phyloP scores from a whole-genome alignment of 2,797 vertebrate genomes.

The Onychomys leucogaster region DNA sequence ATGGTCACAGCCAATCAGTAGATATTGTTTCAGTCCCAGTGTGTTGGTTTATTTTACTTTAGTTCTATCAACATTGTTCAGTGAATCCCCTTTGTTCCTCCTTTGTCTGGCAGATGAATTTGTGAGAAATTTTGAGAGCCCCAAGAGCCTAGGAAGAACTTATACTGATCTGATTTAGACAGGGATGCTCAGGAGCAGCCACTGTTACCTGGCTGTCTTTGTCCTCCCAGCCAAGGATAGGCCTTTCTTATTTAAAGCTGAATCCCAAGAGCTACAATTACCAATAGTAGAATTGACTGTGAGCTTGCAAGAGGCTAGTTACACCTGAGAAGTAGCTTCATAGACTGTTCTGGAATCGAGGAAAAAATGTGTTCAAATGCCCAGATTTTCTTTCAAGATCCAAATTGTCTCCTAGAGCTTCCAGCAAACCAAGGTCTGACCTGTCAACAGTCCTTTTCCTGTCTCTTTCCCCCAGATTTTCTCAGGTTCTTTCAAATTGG shows the following conservation, averaged over 20 bases:
- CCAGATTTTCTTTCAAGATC: not conserved
- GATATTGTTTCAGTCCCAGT: not conserved
- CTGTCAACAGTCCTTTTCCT: not conserved
- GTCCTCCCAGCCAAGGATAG: not conserved
- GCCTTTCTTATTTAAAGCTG: not conserved
- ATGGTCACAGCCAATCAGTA: not conserved
- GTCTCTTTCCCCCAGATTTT: not conserved
- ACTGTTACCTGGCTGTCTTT: not conserved
- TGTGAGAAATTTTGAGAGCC: not conserved
- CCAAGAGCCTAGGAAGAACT: not conserved
- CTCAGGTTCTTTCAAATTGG: not conserved
- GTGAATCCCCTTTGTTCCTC: not conserved
- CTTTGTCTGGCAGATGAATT: not conserved
- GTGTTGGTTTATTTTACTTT: not conserved
- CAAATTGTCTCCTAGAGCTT: not conserved
- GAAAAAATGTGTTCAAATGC: not conserved
- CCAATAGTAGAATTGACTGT: not conserved
- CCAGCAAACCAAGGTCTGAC: not conserved
- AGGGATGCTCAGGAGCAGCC: not conserved
- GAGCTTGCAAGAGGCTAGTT: not conserved
- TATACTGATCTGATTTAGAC: not conserved
- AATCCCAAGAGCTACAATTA: not conserved
- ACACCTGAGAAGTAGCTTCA: not conserved
- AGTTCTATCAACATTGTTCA: not conserved
- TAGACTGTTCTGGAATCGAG: not conserved